Conservation (phyloP, 2,797 vertebrate species). For the Pitangus sulphuratus region DNA sequence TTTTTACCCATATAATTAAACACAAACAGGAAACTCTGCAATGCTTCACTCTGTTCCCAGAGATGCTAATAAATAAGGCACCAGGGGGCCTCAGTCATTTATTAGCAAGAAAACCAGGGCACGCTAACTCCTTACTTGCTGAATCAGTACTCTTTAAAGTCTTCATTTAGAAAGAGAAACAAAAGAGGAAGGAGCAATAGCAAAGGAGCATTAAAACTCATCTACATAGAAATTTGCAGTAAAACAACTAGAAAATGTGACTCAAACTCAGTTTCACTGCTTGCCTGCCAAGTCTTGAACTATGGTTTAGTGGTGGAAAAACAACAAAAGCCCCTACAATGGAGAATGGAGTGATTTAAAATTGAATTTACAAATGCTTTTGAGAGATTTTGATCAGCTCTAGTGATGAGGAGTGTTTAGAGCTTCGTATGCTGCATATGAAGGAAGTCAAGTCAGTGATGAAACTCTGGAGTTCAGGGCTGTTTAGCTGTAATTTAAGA, state of each 20-base stretch:
- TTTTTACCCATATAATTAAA: background rate
- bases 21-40: background rate
- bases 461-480: background rate
- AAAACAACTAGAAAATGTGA: background rate
- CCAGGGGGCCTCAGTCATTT: constrained; percentile 27
- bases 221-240: background rate
- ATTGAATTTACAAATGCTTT: rapidly evolving
- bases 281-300: background rate
- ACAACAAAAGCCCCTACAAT: background rate
- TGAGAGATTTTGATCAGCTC: background rate
- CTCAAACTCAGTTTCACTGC: rapidly evolving
- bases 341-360: background rate
- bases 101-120: background rate
- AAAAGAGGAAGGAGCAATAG: background rate
- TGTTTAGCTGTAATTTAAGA: background rate
- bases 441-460: background rate
- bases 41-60: background rate
- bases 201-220: background rate
- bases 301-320: background rate
- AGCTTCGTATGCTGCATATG: background rate
- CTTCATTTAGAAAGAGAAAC: background rate
- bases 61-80: background rate
- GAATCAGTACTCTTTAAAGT: background rate
- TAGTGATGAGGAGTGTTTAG: background rate
- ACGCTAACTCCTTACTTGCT: background rate